Percentiles rank a stretch among this genome's conserved stretches.
These are phyloP conservation scores for Pogonognathellus flavescens DNA, from an alignment of 1,140 invertebrate species.

Conservation along the genomic window DNA sequence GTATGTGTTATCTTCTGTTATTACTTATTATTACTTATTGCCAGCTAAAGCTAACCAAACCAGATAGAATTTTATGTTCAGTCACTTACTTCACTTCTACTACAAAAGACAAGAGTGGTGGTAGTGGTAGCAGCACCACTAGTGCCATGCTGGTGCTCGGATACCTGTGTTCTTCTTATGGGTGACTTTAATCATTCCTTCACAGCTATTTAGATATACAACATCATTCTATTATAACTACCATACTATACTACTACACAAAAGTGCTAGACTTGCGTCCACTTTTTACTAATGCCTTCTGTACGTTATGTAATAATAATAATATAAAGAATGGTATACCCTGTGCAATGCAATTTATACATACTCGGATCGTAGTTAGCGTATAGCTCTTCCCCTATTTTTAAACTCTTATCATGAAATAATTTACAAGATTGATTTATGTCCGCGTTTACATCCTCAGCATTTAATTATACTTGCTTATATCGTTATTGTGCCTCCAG, in stretches of 20 bases:
- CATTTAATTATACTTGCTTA: slow-evolving; percentile 64
- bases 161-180: no score
- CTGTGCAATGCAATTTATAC: slow-evolving; percentile 3
- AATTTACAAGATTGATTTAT: slow-evolving; percentile 66
- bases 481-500: slow-evolving; percentile 20
- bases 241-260: no score
- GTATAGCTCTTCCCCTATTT: slow-evolving; percentile 58
- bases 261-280: no score
- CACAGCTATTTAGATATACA: no score
- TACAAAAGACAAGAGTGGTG: background rate
- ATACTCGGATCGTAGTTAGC: background rate
- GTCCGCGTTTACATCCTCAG: slow-evolving; percentile 63
- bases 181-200: no score
- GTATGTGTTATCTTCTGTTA: background rate
- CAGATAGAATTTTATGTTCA: background rate
- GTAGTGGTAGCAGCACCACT: no score
- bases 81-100: background rate
- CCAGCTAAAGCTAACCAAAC: background rate
- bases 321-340: slow-evolving; percentile 2
- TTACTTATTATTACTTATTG: slow-evolving; percentile 44
- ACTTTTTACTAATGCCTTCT: no score
- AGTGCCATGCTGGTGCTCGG: no score
- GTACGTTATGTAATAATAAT: background rate
- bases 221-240: no score
- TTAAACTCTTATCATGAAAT: slow-evolving; percentile 63